A percentile compares a stretch with the other conserved stretches of the same genome.
phyloP scores from a whole-genome alignment of 1,140 invertebrate species.

The Cataglyphis hispanica region DNA sequence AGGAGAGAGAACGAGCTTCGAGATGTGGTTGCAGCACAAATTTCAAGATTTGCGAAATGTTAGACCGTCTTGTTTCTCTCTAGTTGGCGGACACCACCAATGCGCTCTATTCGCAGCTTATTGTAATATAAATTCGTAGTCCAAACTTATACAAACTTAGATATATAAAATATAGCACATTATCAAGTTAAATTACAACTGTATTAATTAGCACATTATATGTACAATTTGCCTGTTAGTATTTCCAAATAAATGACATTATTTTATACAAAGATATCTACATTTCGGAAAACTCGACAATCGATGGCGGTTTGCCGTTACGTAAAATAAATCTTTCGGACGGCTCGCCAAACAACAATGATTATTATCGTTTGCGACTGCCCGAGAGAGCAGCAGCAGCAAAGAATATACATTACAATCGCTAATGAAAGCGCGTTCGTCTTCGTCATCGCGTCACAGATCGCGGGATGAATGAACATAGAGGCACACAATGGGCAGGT shows the following conservation, averaged over 20 bases:
- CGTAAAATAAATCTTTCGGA: slow-evolving; percentile 27
- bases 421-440: slow-evolving; percentile 62
- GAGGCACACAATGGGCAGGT: slow-evolving; percentile 66
- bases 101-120: neutral
- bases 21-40: slow-evolving; percentile 14
- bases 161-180: too few relatives aligned
- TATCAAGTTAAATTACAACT: neutral
- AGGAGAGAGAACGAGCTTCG: neutral
- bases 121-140: slow-evolving; percentile 2
- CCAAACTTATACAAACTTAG: neutral
- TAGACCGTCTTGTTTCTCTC: neutral
- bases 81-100: too few relatives aligned
- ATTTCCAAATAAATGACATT: neutral
- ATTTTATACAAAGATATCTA: neutral
- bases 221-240: neutral
- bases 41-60: slow-evolving; percentile 26
- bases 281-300: neutral
- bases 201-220: neutral
- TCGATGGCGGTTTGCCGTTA: neutral
- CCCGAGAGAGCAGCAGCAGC: slow-evolving; percentile 3
- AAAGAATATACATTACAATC: slow-evolving; percentile 58
- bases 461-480: slow-evolving; percentile 38
- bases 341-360: neutral
- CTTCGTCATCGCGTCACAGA: slow-evolving; percentile 62
- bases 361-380: slow-evolving; percentile 42